Evolutionary conservation across 2,888 invertebrate species (phyloP).

Genomic region (Strigamia maritima): DNA sequence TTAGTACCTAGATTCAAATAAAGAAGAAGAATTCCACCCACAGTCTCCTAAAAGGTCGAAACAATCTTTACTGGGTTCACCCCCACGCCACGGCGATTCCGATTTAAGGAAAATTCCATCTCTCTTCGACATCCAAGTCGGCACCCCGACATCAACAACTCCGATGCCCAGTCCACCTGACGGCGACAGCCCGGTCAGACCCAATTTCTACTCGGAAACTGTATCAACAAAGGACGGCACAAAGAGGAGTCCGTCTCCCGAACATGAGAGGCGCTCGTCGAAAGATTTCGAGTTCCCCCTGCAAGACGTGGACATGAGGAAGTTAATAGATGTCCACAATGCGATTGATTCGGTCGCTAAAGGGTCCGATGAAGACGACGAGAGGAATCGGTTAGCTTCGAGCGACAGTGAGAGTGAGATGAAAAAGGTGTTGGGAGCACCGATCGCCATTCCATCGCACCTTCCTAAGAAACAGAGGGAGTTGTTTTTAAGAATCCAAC

Average conservation of each 20-base stretch:
- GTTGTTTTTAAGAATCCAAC: slow-evolving; percentile 64
- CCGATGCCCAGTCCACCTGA: background rate
- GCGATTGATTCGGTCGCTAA: background rate
- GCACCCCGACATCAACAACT: slow-evolving; percentile 38
- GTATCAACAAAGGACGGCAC: background rate
- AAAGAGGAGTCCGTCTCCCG: background rate
- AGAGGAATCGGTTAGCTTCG: background rate
- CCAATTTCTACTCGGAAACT: slow-evolving; percentile 42
- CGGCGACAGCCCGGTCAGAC: slow-evolving; percentile 24
- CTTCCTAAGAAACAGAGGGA: slow-evolving; percentile 66
- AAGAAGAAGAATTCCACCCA: background rate
- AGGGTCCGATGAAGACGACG: background rate
- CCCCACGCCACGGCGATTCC: slow-evolving; percentile 47
- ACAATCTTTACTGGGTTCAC: slow-evolving; percentile 48
- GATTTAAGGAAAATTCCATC: slow-evolving; percentile 43
- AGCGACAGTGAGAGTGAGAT: slow-evolving; percentile 46
- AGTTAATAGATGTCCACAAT: background rate
- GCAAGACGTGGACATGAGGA: slow-evolving; percentile 31
- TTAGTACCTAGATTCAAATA: slow-evolving; percentile 23
- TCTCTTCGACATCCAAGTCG: slow-evolving; percentile 42
- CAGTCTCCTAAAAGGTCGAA: slow-evolving; percentile 35
- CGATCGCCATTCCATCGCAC: slow-evolving; percentile 54
- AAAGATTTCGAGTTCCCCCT: background rate
- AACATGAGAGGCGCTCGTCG: background rate
- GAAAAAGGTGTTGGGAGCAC: slow-evolving; percentile 40